phyloP scores from a whole-genome alignment of 1,140 invertebrate genomes.

The Leptinotarsa lineolata region DNA sequence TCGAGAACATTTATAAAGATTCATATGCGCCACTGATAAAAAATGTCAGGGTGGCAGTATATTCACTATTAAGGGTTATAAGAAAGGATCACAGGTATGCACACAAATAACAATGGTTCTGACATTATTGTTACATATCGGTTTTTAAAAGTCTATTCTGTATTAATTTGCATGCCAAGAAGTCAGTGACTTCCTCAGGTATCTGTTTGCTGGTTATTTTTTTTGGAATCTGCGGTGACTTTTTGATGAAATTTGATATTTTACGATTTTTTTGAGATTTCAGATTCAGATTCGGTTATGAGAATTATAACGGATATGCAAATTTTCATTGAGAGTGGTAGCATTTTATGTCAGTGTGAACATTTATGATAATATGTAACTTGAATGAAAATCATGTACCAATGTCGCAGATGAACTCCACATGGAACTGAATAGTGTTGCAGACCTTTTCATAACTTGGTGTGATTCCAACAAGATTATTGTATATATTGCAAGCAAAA shows the following conservation, averaged over 20 bases:
- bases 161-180: slow-evolving; percentile 32
- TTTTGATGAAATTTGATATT: slow-evolving; percentile 16
- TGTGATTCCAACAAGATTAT: no score
- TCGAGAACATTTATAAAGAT: slow-evolving; percentile 5
- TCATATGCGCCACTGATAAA: slow-evolving; percentile 22
- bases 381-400: no score
- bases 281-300: neutral
- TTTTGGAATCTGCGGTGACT: neutral
- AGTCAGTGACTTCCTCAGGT: slow-evolving; percentile 26
- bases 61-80: slow-evolving; percentile 36
- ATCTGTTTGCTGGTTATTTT: slow-evolving; percentile 1
- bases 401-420: no score
- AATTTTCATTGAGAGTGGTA: neutral
- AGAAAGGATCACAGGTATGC: slow-evolving; percentile 20
- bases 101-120: slow-evolving; percentile 28
- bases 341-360: no score
- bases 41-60: slow-evolving; percentile 32
- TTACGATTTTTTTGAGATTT: neutral
- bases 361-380: no score
- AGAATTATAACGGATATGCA: slow-evolving; percentile 11
- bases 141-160: slow-evolving; percentile 36
- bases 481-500: no score
- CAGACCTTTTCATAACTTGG: no score
- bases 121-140: slow-evolving; percentile 39
- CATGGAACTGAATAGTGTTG: no score